Evolutionary conservation across 2,113 vertebrate genomes (phyloP).

Genomic region (Aldabrachelys gigantea): DNA sequence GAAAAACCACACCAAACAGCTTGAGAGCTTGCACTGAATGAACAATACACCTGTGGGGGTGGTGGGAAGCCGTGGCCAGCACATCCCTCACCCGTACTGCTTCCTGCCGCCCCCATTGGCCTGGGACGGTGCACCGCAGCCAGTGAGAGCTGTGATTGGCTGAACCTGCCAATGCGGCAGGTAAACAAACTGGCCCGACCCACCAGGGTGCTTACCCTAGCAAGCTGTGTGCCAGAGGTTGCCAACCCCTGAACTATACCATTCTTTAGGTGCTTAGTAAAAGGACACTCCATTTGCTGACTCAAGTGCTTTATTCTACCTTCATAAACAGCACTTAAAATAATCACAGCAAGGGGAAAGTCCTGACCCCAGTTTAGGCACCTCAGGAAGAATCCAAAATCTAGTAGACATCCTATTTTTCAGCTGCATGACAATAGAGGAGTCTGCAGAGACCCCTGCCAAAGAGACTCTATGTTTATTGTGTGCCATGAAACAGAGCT

Average conservation of each 20-base stretch:
- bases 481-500: accelerated
- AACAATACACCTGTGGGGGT: not conserved
- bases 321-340: not conserved
- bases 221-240: too few relatives aligned
- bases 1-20: not conserved
- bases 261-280: not conserved
- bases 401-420: not conserved
- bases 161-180: too few relatives aligned
- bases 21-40: not conserved
- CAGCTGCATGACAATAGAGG: not conserved
- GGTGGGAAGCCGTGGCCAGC: too few relatives aligned
- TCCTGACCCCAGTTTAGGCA: accelerated
- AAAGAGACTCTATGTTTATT: not conserved
- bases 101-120: too few relatives aligned
- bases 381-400: not conserved
- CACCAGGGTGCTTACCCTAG: too few relatives aligned
- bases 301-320: not conserved
- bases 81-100: too few relatives aligned
- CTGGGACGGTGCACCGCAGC: too few relatives aligned
- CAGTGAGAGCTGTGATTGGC: too few relatives aligned
- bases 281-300: not conserved
- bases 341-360: not conserved
- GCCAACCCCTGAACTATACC: not conserved
- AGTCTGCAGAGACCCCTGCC: not conserved
- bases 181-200: too few relatives aligned